phyloP scores from a whole-genome alignment of 2,797 vertebrate species.

The Nyctalus aviator region DNA sequence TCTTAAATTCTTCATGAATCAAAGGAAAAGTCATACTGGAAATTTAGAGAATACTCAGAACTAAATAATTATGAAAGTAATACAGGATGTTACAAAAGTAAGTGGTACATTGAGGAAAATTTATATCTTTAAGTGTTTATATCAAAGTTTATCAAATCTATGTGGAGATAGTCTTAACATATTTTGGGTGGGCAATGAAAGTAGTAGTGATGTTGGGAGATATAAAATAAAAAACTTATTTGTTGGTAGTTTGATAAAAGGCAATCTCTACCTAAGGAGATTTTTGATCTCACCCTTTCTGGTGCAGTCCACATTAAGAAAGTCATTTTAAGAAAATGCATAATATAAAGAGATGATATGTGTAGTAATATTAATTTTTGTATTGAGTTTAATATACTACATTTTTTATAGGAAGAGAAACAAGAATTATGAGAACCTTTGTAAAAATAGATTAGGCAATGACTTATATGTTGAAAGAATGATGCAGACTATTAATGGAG shows the following conservation, averaged over 20 bases:
- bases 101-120: neutral
- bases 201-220: neutral
- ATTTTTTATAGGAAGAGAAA: constrained; percentile 87
- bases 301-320: neutral
- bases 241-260: neutral
- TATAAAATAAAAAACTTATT: neutral
- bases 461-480: constrained; percentile 90
- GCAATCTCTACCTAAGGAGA: neutral
- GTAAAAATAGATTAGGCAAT: constrained; percentile 87
- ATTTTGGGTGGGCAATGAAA: neutral
- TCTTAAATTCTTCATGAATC: constrained; percentile 25
- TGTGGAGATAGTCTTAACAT: neutral
- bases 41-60: constrained; percentile 46
- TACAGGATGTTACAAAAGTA: neutral
- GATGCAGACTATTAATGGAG: constrained; percentile 92
- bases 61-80: constrained; percentile 13
- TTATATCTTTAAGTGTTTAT: constrained; percentile 2
- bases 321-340: neutral
- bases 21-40: constrained; percentile 31
- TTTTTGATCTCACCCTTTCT: constrained; percentile 10
- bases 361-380: neutral
- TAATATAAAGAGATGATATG: neutral
- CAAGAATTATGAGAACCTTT: constrained; percentile 87
- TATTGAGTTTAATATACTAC: constrained; percentile 28
- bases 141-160: neutral